Evolutionary conservation across 1,140 invertebrate species (phyloP).

Genomic region (Scaptomyza graminum): DNA sequence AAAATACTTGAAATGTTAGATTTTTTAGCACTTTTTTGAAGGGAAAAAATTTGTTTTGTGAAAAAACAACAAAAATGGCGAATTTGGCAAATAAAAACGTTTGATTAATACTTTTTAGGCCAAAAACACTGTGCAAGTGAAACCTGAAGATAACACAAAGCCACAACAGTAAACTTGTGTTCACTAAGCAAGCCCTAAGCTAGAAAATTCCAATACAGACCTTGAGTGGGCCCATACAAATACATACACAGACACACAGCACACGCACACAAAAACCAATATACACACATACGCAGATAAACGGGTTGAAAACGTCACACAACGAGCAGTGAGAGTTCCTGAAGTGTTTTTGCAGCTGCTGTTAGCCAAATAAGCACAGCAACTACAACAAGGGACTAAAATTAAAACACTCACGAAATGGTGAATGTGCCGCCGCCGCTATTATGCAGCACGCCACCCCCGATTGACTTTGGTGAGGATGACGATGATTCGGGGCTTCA

Average conservation of each 20-base stretch:
- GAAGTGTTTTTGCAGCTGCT: slow-evolving; percentile 49
- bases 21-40: too few species aligned
- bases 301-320: slow-evolving; percentile 61
- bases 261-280: slow-evolving; percentile 30
- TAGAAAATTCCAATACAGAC: slow-evolving; percentile 76
- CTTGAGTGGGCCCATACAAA: slow-evolving; percentile 64
- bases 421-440: slow-evolving; percentile 86
- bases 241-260: slow-evolving; percentile 47
- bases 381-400: slow-evolving; percentile 28
- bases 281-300: slow-evolving; percentile 43
- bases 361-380: slow-evolving; percentile 44
- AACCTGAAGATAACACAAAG: slow-evolving; percentile 1
- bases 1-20: too few species aligned
- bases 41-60: slow-evolving; percentile 71
- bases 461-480: slow-evolving; percentile 86
- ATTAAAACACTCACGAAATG: slow-evolving; percentile 56
- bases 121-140: slow-evolving; percentile 18
- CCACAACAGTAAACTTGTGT: slow-evolving; percentile 31
- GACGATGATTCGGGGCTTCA: slow-evolving; percentile 87
- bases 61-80: slow-evolving; percentile 66
- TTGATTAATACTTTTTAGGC: slow-evolving; percentile 19
- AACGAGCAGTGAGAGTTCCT: slow-evolving; percentile 47
- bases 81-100: slow-evolving; percentile 40
- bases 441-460: slow-evolving; percentile 87
- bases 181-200: slow-evolving; percentile 34